Evolutionary conservation across 2,113 vertebrate species (phyloP).

Genomic region (Sapayoa aenigma): DNA sequence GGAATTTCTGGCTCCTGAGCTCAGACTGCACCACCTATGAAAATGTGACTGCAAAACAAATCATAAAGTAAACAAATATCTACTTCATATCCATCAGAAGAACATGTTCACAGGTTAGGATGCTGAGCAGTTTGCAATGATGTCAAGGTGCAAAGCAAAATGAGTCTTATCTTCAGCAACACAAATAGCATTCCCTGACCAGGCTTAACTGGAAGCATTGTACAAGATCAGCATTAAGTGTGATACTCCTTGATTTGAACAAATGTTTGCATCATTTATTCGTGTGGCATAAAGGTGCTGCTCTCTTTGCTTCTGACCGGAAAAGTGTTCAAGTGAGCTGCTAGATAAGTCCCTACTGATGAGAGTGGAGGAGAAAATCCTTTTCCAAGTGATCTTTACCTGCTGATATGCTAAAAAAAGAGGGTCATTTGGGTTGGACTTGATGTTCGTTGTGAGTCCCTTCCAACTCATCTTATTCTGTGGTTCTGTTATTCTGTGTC

Average conservation of each 20-base stretch:
- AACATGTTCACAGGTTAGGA: neutral
- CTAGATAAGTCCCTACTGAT: neutral
- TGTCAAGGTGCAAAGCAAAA: neutral
- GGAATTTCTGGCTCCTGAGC: neutral
- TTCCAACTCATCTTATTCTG: neutral
- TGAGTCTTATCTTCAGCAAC: neutral
- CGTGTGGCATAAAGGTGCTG: neutral
- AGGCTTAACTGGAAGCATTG: neutral
- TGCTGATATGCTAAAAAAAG: neutral
- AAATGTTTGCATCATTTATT: neutral
- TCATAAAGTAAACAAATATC: neutral
- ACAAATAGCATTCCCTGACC: neutral
- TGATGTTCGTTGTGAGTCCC: neutral
- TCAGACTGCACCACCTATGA: neutral
- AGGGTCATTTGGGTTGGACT: fast-evolving
- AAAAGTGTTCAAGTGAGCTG: neutral
- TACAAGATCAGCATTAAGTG: neutral
- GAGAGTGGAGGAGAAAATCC: neutral
- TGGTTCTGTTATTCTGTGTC: neutral
- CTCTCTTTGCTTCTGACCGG: neutral
- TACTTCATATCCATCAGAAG: neutral
- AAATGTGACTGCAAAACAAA: neutral
- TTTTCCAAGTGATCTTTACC: neutral
- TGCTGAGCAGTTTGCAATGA: neutral
- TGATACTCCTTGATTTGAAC: neutral